phyloP scores from a whole-genome alignment of 2,113 vertebrate species.

The Phoxinus phoxinus region DNA sequence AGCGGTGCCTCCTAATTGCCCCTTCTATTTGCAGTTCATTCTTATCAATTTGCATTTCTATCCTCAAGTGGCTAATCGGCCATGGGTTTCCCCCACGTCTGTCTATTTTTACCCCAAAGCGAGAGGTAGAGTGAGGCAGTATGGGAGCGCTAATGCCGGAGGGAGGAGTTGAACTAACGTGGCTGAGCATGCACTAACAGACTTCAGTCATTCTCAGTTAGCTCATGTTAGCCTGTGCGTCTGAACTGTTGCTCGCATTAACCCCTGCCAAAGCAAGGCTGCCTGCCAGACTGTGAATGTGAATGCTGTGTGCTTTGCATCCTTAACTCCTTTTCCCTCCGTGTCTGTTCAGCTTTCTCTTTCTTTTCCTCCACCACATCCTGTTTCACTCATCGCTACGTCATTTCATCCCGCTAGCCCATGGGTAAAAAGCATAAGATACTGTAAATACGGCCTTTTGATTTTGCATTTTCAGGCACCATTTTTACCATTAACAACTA shows the following conservation, averaged over 20 bases:
- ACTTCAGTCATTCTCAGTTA: conserved; percentile 60
- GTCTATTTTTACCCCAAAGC: conserved; percentile 14
- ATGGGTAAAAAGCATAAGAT: conserved; percentile 19
- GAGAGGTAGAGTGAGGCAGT: conserved; percentile 25
- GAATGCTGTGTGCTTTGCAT: conserved; percentile 75
- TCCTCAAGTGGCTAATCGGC: conserved; percentile 1
- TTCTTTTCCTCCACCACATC: neutral
- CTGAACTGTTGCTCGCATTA: conserved; percentile 71
- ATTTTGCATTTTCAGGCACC: neutral
- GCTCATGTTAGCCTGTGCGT: conserved; percentile 76
- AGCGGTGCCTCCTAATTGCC: conserved; percentile 39
- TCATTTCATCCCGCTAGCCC: conserved; percentile 16
- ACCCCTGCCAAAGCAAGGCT: conserved; percentile 62
- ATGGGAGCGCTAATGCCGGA: conserved; percentile 1
- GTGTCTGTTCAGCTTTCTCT: conserved; percentile 55
- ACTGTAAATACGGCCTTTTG: conserved; percentile 6
- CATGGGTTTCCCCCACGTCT: conserved; percentile 28
- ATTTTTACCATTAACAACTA: conserved; percentile 22
- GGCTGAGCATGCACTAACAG: conserved; percentile 28
- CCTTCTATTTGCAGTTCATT: conserved; percentile 44
- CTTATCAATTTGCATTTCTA: conserved; percentile 44
- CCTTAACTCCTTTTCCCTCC: conserved; percentile 71
- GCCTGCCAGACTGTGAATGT: conserved; percentile 72
- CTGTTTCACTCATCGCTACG: neutral
- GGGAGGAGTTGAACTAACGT: conserved; percentile 21